Evolutionary conservation across 2,888 invertebrate species (phyloP).

Genomic region (Thera britannica): DNA sequence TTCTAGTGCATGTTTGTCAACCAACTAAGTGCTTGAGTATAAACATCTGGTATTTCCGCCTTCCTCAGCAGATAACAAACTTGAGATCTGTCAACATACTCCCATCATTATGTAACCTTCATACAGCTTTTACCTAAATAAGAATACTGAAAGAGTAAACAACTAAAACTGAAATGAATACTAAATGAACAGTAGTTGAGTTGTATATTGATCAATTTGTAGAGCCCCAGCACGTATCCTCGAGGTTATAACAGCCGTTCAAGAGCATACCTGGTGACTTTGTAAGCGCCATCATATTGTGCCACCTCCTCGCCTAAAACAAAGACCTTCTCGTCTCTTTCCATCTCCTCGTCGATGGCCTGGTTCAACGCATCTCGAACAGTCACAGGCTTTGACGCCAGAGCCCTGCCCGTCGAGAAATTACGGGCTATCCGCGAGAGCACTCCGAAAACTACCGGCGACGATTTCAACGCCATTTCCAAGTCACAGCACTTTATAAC

Average conservation of each 20-base stretch:
- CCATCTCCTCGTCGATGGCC: conserved; percentile 98
- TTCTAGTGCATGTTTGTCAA: conserved; percentile 9
- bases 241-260: conserved; percentile 41
- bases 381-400: conserved; percentile 89
- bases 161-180: conserved; percentile 3
- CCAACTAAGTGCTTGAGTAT: conserved; percentile 11
- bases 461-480: conserved; percentile 80
- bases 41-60: conserved; percentile 24
- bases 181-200: background rate
- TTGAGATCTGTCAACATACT: conserved; percentile 58
- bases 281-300: conserved; percentile 99
- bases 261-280: conserved; percentile 88
- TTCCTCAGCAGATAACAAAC: conserved; percentile 31
- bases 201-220: background rate
- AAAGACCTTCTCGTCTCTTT: conserved; percentile 95
- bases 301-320: conserved; percentile 99
- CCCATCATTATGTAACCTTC: conserved; percentile 68
- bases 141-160: background rate
- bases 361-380: conserved; percentile 98
- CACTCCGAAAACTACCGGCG: conserved; percentile 68
- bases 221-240: conserved; percentile 1
- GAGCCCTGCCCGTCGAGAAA: conserved; percentile 72
- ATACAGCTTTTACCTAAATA: conserved; percentile 23
- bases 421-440: conserved; percentile 65
- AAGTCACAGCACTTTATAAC: conserved; percentile 51